Base-by-base conservation (phyloP, 2,113 vertebrate species). In the Edolisoma coerulescens region DNA sequence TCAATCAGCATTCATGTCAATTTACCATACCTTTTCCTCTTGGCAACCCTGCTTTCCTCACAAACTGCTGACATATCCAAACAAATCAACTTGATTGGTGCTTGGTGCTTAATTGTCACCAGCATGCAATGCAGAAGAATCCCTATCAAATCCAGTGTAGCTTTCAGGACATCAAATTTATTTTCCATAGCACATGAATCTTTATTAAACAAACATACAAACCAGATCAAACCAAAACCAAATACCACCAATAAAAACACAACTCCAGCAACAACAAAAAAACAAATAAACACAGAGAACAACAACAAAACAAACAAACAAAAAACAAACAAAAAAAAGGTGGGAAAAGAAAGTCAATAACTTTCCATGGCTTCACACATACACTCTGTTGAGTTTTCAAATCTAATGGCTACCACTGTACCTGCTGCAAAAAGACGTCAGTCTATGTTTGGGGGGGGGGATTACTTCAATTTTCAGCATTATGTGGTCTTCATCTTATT, bases 371-470 rank as follows among this genome's bases (percentile, higher is more conserved):
- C 16, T 30, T 83, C n/a, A 53, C 10, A 22, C 4, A 33, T 13
- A 52, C 19, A 73, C 3, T 7, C 6, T 32, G 12, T 8, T 60
- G 27, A 47, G 10, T 44, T 83, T 86, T 60, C 39, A 83, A 42
- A 85, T 60, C 18, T 37, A 37, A 44, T 49, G 28, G 6, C 19
- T 65, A 19, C 6, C 8, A 14, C 26, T 12, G 14, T 12, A 76
- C 8, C 10, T 35, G 14, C 14, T 89, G 30, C 14, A 91, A 49
- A 91, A 52, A 33, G 16, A 41, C 1, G 0, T 37, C n/a, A 28
- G 16, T 18, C 39, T 13, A 13, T 3, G 1, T 64, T n/a, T 59
- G 6, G 1, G 7, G 7, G 5, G 5, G 0, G 4, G 67, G 27
- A 32, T 50, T 45, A 17, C 13, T 77, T 9, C 26, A 19, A 4